Base-by-base conservation (phyloP, 2,797 vertebrate species). In the Eospalax fontanierii region DNA sequence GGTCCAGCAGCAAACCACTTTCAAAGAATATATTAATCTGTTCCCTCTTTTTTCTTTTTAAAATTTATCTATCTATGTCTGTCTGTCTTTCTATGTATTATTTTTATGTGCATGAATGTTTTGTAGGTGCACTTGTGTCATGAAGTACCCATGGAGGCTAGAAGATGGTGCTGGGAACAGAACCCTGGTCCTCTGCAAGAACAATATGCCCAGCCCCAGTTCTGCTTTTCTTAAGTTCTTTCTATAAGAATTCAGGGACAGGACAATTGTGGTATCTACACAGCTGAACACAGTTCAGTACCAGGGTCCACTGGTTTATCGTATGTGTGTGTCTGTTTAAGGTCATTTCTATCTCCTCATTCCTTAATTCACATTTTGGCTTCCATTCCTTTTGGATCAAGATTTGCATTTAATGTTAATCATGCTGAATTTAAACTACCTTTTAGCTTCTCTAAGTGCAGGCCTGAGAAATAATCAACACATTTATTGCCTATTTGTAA, bases 11-110 rank as follows among this genome's bases (percentile, higher is more conserved):
- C 6, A 38, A 40, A 43, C 61, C 8, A 4, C 1, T 30, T 0
- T 28, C n/a, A n/a, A n/a, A n/a, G n/a, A n/a, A 8, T 4, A 28
- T 30, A 3, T 43, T 1, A 2, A 2, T 28, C 2, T 33, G 40
- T 63, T 12, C 14, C 68, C 33, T 65, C 46, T 50, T 6, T 11
- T 50, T 50, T 50, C 46, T 50, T 50, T 50, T 50, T 50, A 50
- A 50, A 50, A 50, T 50, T 11, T 50, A 50, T 50, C 46, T 50
- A 50, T 50, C 46, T 50, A 50, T 50, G 11, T 50, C 46, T 50
- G 16, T 16, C 16, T 61, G 15, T 61, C 59, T 30, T 68, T 9
- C 28, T 33, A 33, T 33, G 11, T 14, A 14, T 68, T 16, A 2
- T 9, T 50, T 50, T 50, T 50, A 50, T 50, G 46, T 50, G 11